Conservation (phyloP, 92 coral and sea anemone genomes). For the Zoanthus sociatus region DNA sequence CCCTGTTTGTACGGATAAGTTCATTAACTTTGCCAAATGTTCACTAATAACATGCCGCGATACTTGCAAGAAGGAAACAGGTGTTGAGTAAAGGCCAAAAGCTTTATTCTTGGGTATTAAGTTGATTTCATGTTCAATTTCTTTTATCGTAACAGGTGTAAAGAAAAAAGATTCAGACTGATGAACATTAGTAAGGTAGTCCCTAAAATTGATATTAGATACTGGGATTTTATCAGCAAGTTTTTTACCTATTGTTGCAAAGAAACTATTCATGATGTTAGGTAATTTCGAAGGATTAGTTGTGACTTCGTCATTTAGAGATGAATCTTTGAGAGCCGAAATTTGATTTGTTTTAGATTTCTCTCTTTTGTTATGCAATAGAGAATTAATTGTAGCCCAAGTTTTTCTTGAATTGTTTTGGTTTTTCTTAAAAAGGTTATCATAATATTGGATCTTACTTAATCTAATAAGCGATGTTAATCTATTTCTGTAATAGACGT, state of each 20-base stretch:
- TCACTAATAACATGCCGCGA: conserved; percentile 9
- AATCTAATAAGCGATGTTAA: conserved; percentile 1
- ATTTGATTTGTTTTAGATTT: conserved; percentile 13
- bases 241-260: conserved; percentile 33
- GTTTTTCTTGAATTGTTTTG: conserved; percentile 20
- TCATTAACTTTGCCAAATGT: not conserved
- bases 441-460: not conserved
- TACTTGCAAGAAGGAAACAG: not conserved
- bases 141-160: conserved; percentile 19
- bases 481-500: conserved; percentile 15
- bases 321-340: conserved; percentile 36
- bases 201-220: conserved; percentile 16
- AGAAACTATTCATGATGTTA: conserved; percentile 32
- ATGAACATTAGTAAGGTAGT: conserved; percentile 24
- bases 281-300: conserved; percentile 26
- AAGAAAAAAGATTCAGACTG: conserved; percentile 31
- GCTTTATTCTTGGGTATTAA: not conserved
- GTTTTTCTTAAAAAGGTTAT: not conserved
- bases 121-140: conserved; percentile 13
- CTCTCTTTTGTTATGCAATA: conserved; percentile 21
- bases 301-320: conserved; percentile 12
- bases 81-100: conserved; percentile 6
- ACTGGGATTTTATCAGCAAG: conserved; percentile 22
- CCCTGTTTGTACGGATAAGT: no score
- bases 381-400: conserved; percentile 27